Base-by-base conservation (phyloP, 1,140 invertebrate genomes). In the Drosophila lacertosa region DNA sequence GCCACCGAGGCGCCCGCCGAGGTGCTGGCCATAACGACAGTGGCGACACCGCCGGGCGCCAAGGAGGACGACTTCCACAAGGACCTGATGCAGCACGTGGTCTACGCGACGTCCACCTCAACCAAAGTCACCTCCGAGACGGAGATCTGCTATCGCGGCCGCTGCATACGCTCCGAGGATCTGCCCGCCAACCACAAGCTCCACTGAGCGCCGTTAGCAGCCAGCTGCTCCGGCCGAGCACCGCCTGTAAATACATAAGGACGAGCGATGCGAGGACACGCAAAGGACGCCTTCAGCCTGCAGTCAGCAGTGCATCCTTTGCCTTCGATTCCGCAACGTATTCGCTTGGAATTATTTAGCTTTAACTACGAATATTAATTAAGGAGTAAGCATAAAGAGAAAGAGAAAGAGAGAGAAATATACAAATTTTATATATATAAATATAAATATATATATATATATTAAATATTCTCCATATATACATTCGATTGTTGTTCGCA, bases 61-160 rank as follows among this genome's bases (percentile, higher is more conserved):
- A 91, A 77, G 48, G 59, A 79, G 62, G 89, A 83, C 4, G 88
- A 73, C 37, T 92, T 68, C 89, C 92, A 78, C 77, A 89, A 77
- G 66, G 88, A 91, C 57, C 81, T 89, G 47, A 88, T 92, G 91
- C 90, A 79, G 92, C 91, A 82, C 91, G 93, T 92, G 90, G 93
- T 89, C 84, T 94, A 59, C 91, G 93, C 66, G 92, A 94, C 95
- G 1, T 95, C 95, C 1, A 96, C 95, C 44, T 96, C 95, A 1
- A 89, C 77, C 42, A 95, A 96, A 92, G 93, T 96, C 29, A 96
- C 96, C 6, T 95, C 96, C 66, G 96, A 96, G 93, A 96, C 96
- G 15, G 96, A 97, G 92, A 97, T 97, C 45, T 97, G 96, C 79
- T 97, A 95, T 88, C 94, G 95, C 80, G 96, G 96, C 15, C 94